A percentile compares a stretch with the other conserved stretches of the same genome.
phyloP scores from a whole-genome alignment of 2,797 vertebrate genomes.

The Syngnathus rostellatus region DNA sequence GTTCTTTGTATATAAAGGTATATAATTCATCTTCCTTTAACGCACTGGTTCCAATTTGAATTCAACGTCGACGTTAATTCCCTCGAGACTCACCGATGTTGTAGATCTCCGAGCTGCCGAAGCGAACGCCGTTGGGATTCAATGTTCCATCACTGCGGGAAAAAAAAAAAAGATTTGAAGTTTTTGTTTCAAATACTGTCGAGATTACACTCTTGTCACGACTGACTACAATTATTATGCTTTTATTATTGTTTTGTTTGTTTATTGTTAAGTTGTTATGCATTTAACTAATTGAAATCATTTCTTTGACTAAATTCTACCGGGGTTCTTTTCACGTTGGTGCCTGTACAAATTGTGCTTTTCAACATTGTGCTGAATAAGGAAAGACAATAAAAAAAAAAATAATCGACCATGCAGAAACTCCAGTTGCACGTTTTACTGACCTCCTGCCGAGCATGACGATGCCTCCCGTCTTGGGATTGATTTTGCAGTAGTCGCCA shows the following conservation, averaged over 20 bases:
- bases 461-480: conserved; percentile 87
- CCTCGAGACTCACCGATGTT: conserved; percentile 82
- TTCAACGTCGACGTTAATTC: neutral
- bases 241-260: no score
- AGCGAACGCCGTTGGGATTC: conserved; percentile 94
- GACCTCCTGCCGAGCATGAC: conserved; percentile 94
- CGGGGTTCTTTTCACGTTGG: neutral
- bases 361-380: neutral
- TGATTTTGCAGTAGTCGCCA: conserved; percentile 94
- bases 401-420: neutral
- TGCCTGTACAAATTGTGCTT: neutral
- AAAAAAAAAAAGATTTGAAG: conserved; percentile 2
- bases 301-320: neutral
- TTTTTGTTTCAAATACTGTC: neutral
- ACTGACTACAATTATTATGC: no score
- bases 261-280: no score
- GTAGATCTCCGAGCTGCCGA: conserved; percentile 97
- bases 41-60: neutral
- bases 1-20: neutral
- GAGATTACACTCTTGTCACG: no score
- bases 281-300: no score
- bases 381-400: neutral
- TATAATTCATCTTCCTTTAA: neutral
- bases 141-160: conserved; percentile 83
- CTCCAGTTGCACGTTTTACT: conserved; percentile 6